Base-by-base conservation (phyloP, 2,888 invertebrate species). In the Neocrepidodera transversa region DNA sequence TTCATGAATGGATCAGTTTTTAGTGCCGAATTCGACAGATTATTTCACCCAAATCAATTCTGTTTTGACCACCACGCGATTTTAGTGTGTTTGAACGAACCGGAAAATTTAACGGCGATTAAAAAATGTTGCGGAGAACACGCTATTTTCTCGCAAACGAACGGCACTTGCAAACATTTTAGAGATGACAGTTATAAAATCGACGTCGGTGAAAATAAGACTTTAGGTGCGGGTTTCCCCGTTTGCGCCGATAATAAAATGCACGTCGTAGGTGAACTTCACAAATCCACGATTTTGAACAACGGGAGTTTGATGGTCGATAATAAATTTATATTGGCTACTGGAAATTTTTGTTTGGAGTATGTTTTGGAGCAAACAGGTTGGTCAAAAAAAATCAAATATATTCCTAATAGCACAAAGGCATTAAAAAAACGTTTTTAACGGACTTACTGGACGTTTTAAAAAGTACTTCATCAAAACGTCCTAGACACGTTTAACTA, bases 81-180 rank as follows among this genome's bases (percentile, higher is more conserved):
- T 6, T 79, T 91, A 2, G 85, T 87, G 2, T 92, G 91, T 75
- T 72, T 78, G 4, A 79, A 28, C 54, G 70, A 73, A 23, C 70
- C 76, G n/a, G 60, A 67, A 55, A 38, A 53, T 23, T 58, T 69
- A 8, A 64, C 74, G 30, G 71, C 69, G 73, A 71, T 80, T 71
- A 81, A 83, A 72, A 90, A 91, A 78, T 93, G 93, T 73, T 93
- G 93, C 76, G 87, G 87, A 2, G 81, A 82, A 49, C 82, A 84
- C 47, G 86, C 85, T 6, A 84, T 83, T 49, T 91, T 85, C 70
- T 85, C 84, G 75, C 86, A 84, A 74, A 80, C 71, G 57, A 82
- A 78, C 72, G 81, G 73, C 75, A 83, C 81, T 65, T 86, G 82
- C 76, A 78, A 75, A 67, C 72, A 65, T 60, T 68, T 73, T 67